Conservation (phyloP, 1,140 invertebrate genomes). For the Nephila pilipes region DNA sequence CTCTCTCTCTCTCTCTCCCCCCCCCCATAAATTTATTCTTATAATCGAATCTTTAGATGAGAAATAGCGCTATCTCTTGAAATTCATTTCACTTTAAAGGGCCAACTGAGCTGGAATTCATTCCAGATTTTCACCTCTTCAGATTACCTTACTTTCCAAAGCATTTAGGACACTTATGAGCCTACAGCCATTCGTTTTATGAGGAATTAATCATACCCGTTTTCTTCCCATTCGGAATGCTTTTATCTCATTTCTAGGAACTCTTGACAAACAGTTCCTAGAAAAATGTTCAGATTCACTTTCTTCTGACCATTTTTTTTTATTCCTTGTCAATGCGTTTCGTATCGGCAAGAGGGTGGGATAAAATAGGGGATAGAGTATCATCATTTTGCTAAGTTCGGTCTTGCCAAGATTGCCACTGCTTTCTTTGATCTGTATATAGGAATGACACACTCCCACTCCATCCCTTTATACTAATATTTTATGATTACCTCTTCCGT, state of each 20-base stretch:
- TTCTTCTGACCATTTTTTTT: not conserved
- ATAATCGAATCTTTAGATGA: too few species aligned
- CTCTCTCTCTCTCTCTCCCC: too few species aligned
- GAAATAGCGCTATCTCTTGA: not conserved
- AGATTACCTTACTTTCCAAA: not conserved
- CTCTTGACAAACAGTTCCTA: slow-evolving; percentile 40
- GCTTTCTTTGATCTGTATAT: not conserved
- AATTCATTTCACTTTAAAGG: not conserved
- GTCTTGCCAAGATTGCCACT: not conserved
- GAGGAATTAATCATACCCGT: not conserved
- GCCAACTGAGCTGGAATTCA: not conserved
- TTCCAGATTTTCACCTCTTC: not conserved
- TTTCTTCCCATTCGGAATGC: not conserved
- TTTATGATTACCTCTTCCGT: slow-evolving; percentile 66
- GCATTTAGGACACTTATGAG: not conserved
- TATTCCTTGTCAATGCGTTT: slow-evolving; percentile 33
- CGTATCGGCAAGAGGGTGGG: not conserved
- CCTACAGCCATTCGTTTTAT: not conserved
- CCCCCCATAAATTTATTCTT: too few species aligned
- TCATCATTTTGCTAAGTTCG: slow-evolving; percentile 49
- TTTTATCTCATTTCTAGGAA: slow-evolving; percentile 40
- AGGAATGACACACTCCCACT: slow-evolving; percentile 25
- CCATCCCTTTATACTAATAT: slow-evolving; percentile 52
- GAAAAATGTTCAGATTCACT: not conserved
- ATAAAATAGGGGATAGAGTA: not conserved